Evolutionary conservation across 2,888 invertebrate species (phyloP).

Genomic region (Agonopterix arenella): DNA sequence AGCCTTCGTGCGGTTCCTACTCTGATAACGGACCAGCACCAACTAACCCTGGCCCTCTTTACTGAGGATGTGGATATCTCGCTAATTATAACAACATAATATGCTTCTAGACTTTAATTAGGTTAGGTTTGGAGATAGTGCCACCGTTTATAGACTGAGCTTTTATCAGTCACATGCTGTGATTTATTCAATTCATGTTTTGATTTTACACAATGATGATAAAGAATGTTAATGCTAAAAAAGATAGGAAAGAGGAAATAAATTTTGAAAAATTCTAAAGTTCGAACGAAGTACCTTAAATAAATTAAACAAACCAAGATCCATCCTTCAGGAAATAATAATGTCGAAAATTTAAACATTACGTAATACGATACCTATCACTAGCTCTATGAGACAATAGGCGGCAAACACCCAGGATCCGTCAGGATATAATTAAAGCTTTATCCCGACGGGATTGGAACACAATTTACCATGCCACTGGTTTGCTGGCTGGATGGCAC

Average conservation of each 20-base stretch:
- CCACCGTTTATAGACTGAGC: too few relatives aligned
- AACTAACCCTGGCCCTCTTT: slow-evolving; percentile 71
- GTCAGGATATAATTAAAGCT: slow-evolving; percentile 16
- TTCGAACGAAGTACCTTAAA: too few relatives aligned
- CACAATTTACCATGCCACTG: slow-evolving; percentile 72
- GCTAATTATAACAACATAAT: slow-evolving; percentile 2
- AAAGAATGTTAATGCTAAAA: too few relatives aligned
- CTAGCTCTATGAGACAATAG: slow-evolving; percentile 46
- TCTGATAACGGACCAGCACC: slow-evolving; percentile 55
- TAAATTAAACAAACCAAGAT: too few relatives aligned
- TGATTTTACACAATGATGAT: too few relatives aligned
- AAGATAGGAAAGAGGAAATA: too few relatives aligned
- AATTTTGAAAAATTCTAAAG: too few relatives aligned
- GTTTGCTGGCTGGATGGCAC: slow-evolving; percentile 39
- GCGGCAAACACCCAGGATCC: slow-evolving; percentile 45
- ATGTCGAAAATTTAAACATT: slow-evolving; percentile 25
- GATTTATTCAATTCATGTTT: too few relatives aligned
- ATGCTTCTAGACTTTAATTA: background rate
- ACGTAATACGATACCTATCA: slow-evolving; percentile 63
- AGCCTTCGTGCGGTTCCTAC: slow-evolving; percentile 68
- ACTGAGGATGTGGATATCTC: slow-evolving; percentile 38
- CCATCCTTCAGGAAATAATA: too few relatives aligned
- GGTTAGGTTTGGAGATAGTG: too few relatives aligned
- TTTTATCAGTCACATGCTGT: too few relatives aligned
- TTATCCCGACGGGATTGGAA: slow-evolving; percentile 39